Evolutionary conservation across 2,797 vertebrate species (phyloP).

Genomic region (Heliangelus exortis): DNA sequence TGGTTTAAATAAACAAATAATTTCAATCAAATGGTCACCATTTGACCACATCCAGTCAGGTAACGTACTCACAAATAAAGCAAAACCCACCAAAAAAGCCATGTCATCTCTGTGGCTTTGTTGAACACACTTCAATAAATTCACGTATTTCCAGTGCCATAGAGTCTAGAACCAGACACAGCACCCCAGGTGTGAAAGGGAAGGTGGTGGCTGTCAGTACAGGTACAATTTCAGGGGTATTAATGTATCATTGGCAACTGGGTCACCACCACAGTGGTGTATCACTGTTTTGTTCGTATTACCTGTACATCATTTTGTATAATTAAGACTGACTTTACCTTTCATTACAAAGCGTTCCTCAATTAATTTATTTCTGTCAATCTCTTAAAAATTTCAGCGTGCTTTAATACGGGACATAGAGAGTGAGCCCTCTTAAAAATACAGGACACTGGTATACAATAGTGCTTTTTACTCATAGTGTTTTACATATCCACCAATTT

Average conservation of each 20-base stretch:
- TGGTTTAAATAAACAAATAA: not conserved
- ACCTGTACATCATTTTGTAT: not conserved
- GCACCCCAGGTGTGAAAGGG: not conserved
- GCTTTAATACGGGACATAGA: not conserved
- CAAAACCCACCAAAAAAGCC: not conserved
- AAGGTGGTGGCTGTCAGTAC: not conserved
- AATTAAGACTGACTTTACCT: not conserved
- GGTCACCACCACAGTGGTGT: not conserved
- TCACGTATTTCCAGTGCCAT: not conserved
- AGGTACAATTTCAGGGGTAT: not conserved
- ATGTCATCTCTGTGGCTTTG: not conserved
- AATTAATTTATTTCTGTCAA: not conserved
- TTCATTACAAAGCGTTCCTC: not conserved
- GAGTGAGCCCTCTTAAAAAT: not conserved
- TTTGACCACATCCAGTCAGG: not conserved
- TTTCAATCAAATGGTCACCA: not conserved
- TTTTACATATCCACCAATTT: not conserved
- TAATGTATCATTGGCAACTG: not conserved
- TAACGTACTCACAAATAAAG: not conserved
- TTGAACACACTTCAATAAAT: not conserved
- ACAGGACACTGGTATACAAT: not conserved
- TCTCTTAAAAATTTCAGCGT: not conserved
- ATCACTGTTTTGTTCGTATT: not conserved
- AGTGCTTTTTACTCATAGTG: not conserved
- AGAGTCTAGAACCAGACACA: not conserved